Evolutionary conservation across 1,140 invertebrate genomes (phyloP), one percentile per base, ranked within the genome.

Genomic region (Uloborus diversus): DNA sequence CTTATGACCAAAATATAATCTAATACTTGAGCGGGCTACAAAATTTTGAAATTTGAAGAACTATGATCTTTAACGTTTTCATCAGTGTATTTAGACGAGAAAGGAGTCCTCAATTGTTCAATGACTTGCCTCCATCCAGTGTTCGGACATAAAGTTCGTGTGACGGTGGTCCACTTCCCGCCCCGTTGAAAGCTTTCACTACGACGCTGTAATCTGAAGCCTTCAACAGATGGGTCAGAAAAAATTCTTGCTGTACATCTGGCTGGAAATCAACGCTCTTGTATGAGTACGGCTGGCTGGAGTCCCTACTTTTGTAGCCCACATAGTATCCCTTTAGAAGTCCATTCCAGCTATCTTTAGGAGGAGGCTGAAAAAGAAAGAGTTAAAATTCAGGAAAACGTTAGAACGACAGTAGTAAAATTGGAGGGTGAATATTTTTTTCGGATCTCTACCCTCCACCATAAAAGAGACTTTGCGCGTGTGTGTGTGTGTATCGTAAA

Each of bases 261-360:
- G 66, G 23, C 14, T 76, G 27, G 96, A 94, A 95, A 85, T 96
- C 94, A 17, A 96, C 93, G 66, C 94, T 96, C 88, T 96, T 94
- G 85, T 95, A 96, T 70, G 96, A 90, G 85, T 94, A 96, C 0
- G 93, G 93, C 83, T 96, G 95, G 85, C 97, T 96, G 83, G 92
- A 94, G 80, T 92, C 93, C 1, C 91, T 92, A n/a, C 94, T 88
- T 89, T 94, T 94, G 86, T 96, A 96, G 32, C 95, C 95, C 81
- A 96, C 80, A 66, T 86, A 86, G 85, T 95, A 96, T 80, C 94
- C 94, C 82, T 93, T 90, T 83, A 97, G 94, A 88, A 96, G 94
- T 28, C 95, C 95, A 84, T 97, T 97, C 94, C 94, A 97, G 84
- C 94, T 92, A 81, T 95, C 92, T 57, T 92, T 91, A 82, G 92